phyloP scores from a whole-genome alignment of 2,888 invertebrate species.

The Megalurothrips usitatus region DNA sequence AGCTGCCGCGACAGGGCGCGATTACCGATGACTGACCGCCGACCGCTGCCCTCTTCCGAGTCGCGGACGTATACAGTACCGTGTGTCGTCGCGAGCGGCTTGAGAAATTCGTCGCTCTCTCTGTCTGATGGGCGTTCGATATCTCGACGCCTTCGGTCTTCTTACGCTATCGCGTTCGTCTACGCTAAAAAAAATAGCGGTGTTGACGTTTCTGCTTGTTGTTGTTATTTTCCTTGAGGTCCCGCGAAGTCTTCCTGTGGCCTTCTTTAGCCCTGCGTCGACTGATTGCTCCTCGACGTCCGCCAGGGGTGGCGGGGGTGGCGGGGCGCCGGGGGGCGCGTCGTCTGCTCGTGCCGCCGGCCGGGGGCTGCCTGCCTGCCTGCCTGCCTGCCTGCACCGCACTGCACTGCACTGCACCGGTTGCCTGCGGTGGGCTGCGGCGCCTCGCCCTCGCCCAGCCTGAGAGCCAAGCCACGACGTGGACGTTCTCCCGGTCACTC shows the following conservation, averaged over 20 bases:
- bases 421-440: neutral
- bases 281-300: neutral
- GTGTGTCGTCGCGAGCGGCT: too few species aligned
- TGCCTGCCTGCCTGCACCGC: neutral
- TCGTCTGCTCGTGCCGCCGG: neutral
- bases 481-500: neutral
- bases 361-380: neutral
- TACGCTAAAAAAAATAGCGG: too few species aligned
- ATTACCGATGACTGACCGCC: too few species aligned
- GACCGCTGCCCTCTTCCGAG: too few species aligned
- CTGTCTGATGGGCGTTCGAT: too few species aligned
- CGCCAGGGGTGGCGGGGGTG: too few species aligned
- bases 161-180: too few species aligned
- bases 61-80: too few species aligned
- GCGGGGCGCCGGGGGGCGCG: neutral
- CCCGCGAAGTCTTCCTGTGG: neutral
- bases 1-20: too few species aligned
- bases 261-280: neutral
- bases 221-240: neutral
- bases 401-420: neutral
- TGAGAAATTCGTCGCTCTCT: too few species aligned
- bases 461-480: neutral
- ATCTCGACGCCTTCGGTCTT: too few species aligned
- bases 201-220: too few species aligned
- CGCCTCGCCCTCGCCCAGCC: neutral